Conservation (phyloP, 2,797 vertebrate species). For the Leptatherina wallacei region DNA sequence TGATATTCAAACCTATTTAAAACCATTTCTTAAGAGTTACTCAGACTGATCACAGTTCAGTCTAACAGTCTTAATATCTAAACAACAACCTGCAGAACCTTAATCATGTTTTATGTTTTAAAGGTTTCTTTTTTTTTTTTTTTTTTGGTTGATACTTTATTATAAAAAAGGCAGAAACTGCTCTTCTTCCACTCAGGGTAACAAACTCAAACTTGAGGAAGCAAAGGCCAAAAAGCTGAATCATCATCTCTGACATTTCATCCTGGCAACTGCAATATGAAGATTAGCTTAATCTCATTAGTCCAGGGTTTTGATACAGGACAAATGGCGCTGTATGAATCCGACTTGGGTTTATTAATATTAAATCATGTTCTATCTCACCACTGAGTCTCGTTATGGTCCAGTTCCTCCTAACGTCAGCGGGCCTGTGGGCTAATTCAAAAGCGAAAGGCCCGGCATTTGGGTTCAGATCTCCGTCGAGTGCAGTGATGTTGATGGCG, state of each 20-base stretch:
- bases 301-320: neutral
- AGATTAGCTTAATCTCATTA: conserved; percentile 31
- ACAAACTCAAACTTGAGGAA: neutral
- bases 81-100: conserved; percentile 5
- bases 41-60: conserved; percentile 5
- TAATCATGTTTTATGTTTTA: neutral
- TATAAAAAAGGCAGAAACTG: neutral
- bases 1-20: conserved; percentile 8
- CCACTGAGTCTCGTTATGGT: conserved; percentile 93
- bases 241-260: conserved; percentile 1
- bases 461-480: conserved; percentile 93
- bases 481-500: conserved; percentile 95
- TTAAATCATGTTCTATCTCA: conserved; percentile 64
- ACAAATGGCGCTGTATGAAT: conserved; percentile 8
- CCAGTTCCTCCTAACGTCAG: conserved; percentile 92
- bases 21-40: conserved; percentile 3
- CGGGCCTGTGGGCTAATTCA: conserved; percentile 88
- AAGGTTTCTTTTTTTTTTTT: neutral
- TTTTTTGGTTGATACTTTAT: neutral
- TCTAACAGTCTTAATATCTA: conserved; percentile 11
- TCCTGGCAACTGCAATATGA: conserved; percentile 20
- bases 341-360: neutral
- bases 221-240: conserved; percentile 14
- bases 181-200: neutral
- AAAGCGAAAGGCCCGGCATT: conserved; percentile 96